Percentiles rank a stretch among this genome's conserved stretches.
Evolutionary conservation across 2,113 vertebrate species (phyloP).

Genomic region (Silurus glanis): DNA sequence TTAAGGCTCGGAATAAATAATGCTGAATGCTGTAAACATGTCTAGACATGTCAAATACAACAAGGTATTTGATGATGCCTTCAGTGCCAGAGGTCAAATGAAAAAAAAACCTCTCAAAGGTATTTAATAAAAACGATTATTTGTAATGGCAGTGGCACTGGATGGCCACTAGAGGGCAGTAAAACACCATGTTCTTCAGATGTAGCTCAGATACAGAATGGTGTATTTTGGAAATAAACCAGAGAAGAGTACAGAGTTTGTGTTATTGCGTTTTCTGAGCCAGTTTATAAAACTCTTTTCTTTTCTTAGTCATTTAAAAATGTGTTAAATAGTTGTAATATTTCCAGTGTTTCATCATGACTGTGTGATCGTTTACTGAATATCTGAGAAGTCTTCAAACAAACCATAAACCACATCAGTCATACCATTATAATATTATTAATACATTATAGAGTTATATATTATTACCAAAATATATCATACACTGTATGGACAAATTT

Average conservation of each 20-base stretch:
- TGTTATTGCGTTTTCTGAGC: background rate
- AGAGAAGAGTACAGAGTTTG: background rate
- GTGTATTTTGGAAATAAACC: background rate
- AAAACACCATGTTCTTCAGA: conserved; percentile 8
- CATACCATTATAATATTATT: too few species aligned
- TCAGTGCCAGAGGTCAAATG: background rate
- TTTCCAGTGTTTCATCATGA: background rate
- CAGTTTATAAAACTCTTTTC: background rate
- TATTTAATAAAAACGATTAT: background rate
- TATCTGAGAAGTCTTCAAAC: background rate
- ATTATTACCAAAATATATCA: too few species aligned
- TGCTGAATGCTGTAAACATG: background rate
- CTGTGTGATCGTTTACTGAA: background rate
- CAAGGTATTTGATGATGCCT: background rate
- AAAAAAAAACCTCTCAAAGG: background rate
- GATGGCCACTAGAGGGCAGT: conserved; percentile 44
- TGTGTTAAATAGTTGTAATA: background rate
- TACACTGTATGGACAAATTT: too few species aligned
- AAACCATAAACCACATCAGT: too few species aligned
- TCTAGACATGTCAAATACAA: background rate
- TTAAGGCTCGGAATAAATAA: background rate
- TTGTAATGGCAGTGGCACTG: background rate
- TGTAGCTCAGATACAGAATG: background rate
- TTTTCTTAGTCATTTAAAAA: background rate
- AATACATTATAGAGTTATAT: too few species aligned